Conservation (phyloP, 1,140 invertebrate species). For the Calosoma granatense region DNA sequence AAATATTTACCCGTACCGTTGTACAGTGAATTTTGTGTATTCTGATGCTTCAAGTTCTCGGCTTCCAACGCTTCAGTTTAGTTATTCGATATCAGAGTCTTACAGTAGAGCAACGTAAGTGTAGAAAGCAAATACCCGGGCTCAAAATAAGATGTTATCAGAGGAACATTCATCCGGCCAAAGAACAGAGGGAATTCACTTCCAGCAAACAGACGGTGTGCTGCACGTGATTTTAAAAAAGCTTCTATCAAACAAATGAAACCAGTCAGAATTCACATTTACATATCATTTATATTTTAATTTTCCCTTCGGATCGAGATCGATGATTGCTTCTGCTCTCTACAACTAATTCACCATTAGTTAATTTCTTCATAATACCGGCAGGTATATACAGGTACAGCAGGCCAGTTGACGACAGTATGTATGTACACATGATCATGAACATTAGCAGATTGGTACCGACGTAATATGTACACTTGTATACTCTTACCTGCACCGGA, state of each 20-base stretch:
- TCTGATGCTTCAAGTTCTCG: too few relatives aligned
- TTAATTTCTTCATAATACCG: not conserved
- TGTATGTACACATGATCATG: too few relatives aligned
- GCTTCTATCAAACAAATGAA: conserved; percentile 1
- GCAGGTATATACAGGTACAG: not conserved
- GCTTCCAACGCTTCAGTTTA: too few relatives aligned
- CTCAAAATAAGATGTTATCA: not conserved
- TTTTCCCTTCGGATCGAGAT: not conserved
- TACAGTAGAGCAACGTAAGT: too few relatives aligned
- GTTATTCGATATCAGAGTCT: too few relatives aligned
- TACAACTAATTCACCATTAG: not conserved
- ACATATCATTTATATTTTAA: conserved; percentile 7
- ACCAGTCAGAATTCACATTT: not conserved
- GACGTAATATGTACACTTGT: too few relatives aligned
- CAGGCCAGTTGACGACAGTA: not conserved
- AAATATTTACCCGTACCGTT: not conserved
- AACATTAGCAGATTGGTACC: too few relatives aligned
- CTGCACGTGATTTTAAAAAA: not conserved
- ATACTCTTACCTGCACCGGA: too few relatives aligned
- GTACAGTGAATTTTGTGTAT: too few relatives aligned
- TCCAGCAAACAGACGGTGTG: not conserved
- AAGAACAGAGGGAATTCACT: not conserved
- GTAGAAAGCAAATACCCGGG: too few relatives aligned
- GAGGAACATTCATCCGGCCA: not conserved
- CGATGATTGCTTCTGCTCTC: not conserved